Conservation (phyloP, 1,140 invertebrate genomes). For the Drosophila willistoni region DNA sequence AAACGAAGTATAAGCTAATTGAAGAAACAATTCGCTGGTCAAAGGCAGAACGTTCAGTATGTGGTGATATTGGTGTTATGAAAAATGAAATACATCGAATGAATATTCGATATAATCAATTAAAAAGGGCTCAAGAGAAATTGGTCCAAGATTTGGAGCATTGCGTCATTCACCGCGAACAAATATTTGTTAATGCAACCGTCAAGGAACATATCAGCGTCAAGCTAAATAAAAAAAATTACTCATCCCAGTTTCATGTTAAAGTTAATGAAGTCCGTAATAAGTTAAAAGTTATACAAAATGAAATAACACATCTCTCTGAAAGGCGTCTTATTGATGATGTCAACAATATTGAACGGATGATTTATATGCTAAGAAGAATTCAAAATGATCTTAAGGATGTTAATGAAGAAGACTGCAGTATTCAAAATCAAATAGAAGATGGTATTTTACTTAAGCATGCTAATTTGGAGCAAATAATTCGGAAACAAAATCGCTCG, state of each 20-base stretch:
- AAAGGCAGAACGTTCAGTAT: too few species aligned
- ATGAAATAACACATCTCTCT: slow-evolving; percentile 76
- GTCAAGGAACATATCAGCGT: slow-evolving; percentile 84
- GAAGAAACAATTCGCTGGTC: slow-evolving; percentile 83
- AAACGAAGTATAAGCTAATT: slow-evolving; percentile 90
- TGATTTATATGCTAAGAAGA: slow-evolving; percentile 29
- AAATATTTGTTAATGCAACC: slow-evolving; percentile 86
- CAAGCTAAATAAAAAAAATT: slow-evolving; percentile 70
- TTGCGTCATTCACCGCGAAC: slow-evolving; percentile 88
- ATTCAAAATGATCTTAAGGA: slow-evolving; percentile 83
- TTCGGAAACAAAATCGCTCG: slow-evolving; percentile 86
- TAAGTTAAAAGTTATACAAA: slow-evolving; percentile 85
- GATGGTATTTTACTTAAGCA: slow-evolving; percentile 79
- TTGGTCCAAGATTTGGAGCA: slow-evolving; percentile 90
- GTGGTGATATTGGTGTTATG: slow-evolving; percentile 84
- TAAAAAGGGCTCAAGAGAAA: slow-evolving; percentile 89
- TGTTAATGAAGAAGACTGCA: slow-evolving; percentile 83
- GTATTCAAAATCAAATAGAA: slow-evolving; percentile 80
- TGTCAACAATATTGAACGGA: slow-evolving; percentile 68
- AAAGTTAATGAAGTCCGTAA: slow-evolving; percentile 85
- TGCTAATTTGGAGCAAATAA: slow-evolving; percentile 86
- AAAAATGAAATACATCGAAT: slow-evolving; percentile 92
- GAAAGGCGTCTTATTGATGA: slow-evolving; percentile 52
- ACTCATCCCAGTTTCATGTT: slow-evolving; percentile 41
- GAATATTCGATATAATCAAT: slow-evolving; percentile 88